phyloP scores from a whole-genome alignment of 2,888 invertebrate species.

The Alentia gelatinosa region DNA sequence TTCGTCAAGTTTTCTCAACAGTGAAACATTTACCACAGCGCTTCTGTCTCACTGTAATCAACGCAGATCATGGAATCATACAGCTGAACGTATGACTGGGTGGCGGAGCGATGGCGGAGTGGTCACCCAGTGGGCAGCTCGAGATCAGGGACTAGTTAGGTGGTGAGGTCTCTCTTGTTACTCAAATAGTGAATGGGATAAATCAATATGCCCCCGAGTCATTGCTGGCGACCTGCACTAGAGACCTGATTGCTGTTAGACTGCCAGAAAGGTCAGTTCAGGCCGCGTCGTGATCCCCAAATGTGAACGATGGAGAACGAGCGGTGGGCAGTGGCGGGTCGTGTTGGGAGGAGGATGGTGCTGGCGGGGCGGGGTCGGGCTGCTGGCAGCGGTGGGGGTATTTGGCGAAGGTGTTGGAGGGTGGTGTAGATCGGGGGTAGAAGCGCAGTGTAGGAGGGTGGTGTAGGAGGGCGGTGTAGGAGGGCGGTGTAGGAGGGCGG shows the following conservation, averaged over 20 bases:
- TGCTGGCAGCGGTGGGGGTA: neutral
- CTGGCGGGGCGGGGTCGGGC: neutral
- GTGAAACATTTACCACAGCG: too few relatives aligned
- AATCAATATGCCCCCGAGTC: neutral
- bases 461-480: too few relatives aligned
- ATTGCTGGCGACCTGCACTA: neutral
- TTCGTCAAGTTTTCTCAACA: too few relatives aligned
- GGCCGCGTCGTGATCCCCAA: neutral
- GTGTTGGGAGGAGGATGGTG: neutral
- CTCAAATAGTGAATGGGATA: neutral
- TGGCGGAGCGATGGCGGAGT: neutral
- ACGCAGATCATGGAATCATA: neutral
- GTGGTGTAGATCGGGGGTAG: too few relatives aligned
- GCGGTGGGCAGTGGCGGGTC: neutral
- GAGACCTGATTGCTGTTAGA: constrained; percentile 1
- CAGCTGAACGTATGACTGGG: neutral
- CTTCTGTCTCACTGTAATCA: too few relatives aligned
- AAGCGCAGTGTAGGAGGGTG: too few relatives aligned
- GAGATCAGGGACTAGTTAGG: too few relatives aligned
- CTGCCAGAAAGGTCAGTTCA: constrained; percentile 22
- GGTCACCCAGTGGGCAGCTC: neutral
- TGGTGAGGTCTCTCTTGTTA: neutral
- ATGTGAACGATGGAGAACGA: neutral
- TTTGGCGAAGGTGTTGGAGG: neutral
- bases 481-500: too few relatives aligned